Evolutionary conservation across 92 coral and sea anemone species (phyloP).

Genomic region (Heteractis magnifica): DNA sequence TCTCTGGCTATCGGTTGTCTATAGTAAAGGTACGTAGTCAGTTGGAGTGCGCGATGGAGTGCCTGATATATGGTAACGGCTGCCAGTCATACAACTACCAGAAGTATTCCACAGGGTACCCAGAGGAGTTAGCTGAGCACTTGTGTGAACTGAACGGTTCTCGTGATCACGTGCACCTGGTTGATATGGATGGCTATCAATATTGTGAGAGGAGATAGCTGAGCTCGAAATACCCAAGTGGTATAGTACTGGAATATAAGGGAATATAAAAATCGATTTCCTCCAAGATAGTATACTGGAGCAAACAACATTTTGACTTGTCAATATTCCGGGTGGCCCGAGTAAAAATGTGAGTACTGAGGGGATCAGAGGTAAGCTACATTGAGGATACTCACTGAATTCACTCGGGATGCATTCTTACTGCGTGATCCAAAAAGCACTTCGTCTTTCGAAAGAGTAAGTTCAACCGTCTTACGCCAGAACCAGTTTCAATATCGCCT

Average conservation of each 20-base stretch:
- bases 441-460: not conserved
- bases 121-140: not conserved
- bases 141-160: constrained; percentile 23
- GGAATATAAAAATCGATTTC: not conserved
- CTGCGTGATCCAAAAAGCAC: not conserved
- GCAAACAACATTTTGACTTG: no score
- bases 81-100: constrained; percentile 37
- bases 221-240: not conserved
- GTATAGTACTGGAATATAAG: not conserved
- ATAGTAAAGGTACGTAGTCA: constrained; percentile 3
- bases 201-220: constrained; percentile 13
- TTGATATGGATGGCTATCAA: constrained; percentile 11
- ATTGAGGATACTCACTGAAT: not conserved
- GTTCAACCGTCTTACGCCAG: not conserved
- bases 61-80: constrained; percentile 18
- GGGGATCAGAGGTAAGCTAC: not conserved
- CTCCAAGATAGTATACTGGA: no score
- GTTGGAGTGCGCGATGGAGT: constrained; percentile 30
- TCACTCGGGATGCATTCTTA: not conserved
- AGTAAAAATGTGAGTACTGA: not conserved
- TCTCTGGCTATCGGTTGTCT: constrained; percentile 3
- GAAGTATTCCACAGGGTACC: constrained; percentile 30
- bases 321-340: not conserved
- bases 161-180: constrained; percentile 10
- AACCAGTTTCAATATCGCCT: no score